Evolutionary conservation across 2,797 vertebrate genomes (phyloP).

Genomic region (Peromyscus melanophrys): DNA sequence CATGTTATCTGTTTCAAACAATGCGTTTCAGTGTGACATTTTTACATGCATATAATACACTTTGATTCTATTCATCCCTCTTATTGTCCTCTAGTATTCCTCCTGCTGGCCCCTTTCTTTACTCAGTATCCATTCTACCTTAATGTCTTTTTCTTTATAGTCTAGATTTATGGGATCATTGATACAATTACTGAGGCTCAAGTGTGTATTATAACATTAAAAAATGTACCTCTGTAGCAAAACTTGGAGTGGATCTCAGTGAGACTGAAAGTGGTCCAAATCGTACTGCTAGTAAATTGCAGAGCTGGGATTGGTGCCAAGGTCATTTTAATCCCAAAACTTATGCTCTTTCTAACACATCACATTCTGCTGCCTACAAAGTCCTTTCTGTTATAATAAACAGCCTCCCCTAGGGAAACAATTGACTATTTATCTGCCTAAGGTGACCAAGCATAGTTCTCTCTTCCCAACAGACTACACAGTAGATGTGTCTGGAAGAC

Average conservation of each 20-base stretch:
- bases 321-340: constrained; percentile 78
- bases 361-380: neutral
- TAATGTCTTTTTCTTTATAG: neutral
- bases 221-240: neutral
- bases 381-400: constrained; percentile 65
- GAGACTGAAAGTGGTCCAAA: constrained; percentile 55
- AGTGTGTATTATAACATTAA: constrained; percentile 29
- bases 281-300: constrained; percentile 60
- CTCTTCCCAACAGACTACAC: neutral
- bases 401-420: constrained; percentile 59
- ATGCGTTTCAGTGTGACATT: neutral
- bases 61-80: neutral
- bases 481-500: neutral
- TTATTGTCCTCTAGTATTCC: neutral
- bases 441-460: constrained; percentile 42
- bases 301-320: constrained; percentile 70
- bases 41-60: neutral
- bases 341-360: constrained; percentile 64
- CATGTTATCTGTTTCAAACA: neutral
- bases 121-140: neutral
- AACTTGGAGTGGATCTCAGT: neutral
- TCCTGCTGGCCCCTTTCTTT: neutral
- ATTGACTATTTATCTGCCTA: constrained; percentile 57
- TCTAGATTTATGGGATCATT: neutral
- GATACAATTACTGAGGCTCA: constrained; percentile 42